Conservation (phyloP, 2,113 vertebrate genomes). For the Andinoacara biseriatus region DNA sequence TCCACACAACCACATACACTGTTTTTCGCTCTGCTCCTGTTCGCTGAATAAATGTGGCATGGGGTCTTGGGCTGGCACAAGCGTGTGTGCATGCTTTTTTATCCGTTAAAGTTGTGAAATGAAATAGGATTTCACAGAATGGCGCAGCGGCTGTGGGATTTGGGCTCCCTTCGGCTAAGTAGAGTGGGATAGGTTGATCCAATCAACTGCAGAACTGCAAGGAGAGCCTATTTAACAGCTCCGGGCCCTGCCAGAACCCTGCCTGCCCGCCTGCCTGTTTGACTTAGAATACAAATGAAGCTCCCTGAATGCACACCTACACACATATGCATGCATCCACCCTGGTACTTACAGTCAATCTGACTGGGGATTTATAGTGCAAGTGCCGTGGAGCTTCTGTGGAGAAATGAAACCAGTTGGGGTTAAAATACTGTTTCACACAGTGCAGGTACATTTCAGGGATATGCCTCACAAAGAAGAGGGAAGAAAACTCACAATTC, state of each 20-base stretch:
- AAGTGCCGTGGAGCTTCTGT: slow-evolving; percentile 38
- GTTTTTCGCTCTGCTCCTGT: slow-evolving; percentile 56
- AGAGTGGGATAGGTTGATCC: slow-evolving; percentile 80
- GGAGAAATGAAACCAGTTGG: slow-evolving; percentile 21
- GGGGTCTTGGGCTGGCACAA: slow-evolving; percentile 67
- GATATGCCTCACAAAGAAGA: neutral
- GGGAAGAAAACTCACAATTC: neutral
- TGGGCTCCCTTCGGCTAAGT: slow-evolving; percentile 76
- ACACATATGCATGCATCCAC: slow-evolving; percentile 59
- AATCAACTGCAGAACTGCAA: slow-evolving; percentile 76
- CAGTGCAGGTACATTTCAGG: neutral
- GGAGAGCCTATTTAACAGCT: slow-evolving; percentile 78
- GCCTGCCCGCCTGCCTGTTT: slow-evolving; percentile 71
- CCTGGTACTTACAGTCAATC: slow-evolving; percentile 50
- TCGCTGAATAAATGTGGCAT: slow-evolving; percentile 63
- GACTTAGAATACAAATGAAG: slow-evolving; percentile 81
- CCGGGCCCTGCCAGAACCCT: slow-evolving; percentile 74
- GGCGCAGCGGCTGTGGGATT: slow-evolving; percentile 74
- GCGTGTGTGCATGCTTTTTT: slow-evolving; percentile 61
- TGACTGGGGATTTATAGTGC: slow-evolving; percentile 48
- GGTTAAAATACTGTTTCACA: slow-evolving; percentile 4
- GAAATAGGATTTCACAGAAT: slow-evolving; percentile 81
- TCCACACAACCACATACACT: slow-evolving; percentile 54
- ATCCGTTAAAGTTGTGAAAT: slow-evolving; percentile 81
- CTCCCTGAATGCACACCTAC: slow-evolving; percentile 70